Conservation (phyloP, 1,140 invertebrate species). For the Drosophila yakuba region DNA sequence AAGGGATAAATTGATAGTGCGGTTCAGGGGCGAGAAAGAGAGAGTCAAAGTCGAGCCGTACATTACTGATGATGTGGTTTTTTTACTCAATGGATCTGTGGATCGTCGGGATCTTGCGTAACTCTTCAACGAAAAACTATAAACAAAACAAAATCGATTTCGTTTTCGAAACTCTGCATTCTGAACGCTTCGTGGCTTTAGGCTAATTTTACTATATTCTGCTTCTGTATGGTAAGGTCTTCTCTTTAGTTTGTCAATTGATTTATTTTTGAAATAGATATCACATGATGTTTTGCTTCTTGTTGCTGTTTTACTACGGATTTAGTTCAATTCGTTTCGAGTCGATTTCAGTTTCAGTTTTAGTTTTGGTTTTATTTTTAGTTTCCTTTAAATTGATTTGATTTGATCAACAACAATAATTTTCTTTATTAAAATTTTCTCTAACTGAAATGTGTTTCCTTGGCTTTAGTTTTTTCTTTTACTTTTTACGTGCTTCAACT, state of each 20-base stretch:
- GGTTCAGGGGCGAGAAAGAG: not conserved
- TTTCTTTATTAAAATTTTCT: constrained; percentile 41
- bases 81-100: constrained; percentile 22
- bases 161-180: constrained; percentile 27
- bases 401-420: constrained; percentile 62
- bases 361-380: constrained; percentile 9
- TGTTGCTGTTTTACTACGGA: constrained; percentile 51
- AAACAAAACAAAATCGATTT: constrained; percentile 17
- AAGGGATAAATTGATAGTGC: constrained; percentile 15
- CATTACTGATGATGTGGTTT: constrained; percentile 23
- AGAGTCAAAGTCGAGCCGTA: constrained; percentile 29
- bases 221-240: constrained; percentile 41
- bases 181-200: constrained; percentile 51
- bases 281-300: constrained; percentile 79
- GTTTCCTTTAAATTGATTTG: constrained; percentile 49
- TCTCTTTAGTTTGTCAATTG: constrained; percentile 63
- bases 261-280: constrained; percentile 83
- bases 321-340: constrained; percentile 41
- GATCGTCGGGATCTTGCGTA: constrained; percentile 20
- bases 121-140: constrained; percentile 40
- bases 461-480: constrained; percentile 25
- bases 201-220: constrained; percentile 55
- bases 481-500: constrained; percentile 17
- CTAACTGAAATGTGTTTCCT: constrained; percentile 44
- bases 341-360: constrained; percentile 40